Base-by-base conservation (phyloP, 2,113 vertebrate species). In the Cyprinodon brontotheroides region DNA sequence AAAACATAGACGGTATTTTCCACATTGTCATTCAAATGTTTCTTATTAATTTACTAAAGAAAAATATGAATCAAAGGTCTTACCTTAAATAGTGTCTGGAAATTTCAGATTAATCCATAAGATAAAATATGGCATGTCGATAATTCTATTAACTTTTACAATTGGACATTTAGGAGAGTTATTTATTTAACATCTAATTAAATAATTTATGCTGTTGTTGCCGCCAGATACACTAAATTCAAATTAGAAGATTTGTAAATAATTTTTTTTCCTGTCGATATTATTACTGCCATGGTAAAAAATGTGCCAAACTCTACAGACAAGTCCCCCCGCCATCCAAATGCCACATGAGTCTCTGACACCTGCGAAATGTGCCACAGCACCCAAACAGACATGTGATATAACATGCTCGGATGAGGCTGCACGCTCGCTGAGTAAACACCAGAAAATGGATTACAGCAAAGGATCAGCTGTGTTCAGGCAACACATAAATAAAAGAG, bases 381-480 rank as follows among this genome's bases (percentile, higher is more conserved):
- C 78, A 71, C 72, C 65, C 11, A 64, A 84, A 72, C 10, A 39
- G 70, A 81, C 78, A 75, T 79, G 84, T 80, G 84, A 87, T 71
- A 45, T 68, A 82, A 86, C 14, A 17, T 65, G 29, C 60, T 10
- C 75, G 45, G 75, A 83, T 50, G 68, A 47, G 47, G 40, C 64
- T 20, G 84, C 48, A 29, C 80, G 87, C 68, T 57, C 39, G 37
- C 80, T 20, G 78, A 78, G 81, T 72, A 53, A 79, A 83, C 80
- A 81, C 67, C 82, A 81, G 72, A 84, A 87, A 89, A 91, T 89
- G 86, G 89, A 92, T 92, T 90, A 89, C 81, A 81, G 80, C 61
- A 67, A 84, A 70, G 87, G 87, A 89, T 90, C 85, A 89, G 80
- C 77, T 3, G 68, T 65, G 77, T 69, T 72, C 76, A 73, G 75